A percentile compares a stretch with the other conserved stretches of the same genome.
These are phyloP conservation scores for Lota lota DNA, from an alignment of 2,113 vertebrate genomes.

Conservation along the genomic window DNA sequence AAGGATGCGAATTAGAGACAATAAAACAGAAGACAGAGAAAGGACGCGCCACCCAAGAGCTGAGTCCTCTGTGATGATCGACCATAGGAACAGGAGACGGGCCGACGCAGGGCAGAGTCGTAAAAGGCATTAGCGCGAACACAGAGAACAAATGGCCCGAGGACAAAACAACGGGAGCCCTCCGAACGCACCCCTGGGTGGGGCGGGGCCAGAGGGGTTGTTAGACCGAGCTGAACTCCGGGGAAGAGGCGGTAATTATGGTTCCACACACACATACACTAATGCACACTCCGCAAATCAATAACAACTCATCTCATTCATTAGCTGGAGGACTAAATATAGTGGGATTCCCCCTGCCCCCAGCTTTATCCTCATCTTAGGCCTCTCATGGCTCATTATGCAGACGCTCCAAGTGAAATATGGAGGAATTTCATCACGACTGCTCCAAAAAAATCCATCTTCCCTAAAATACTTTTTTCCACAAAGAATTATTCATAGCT, in stretches of 20 bases:
- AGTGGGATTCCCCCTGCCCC: slow-evolving; percentile 17
- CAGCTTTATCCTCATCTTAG: slow-evolving; percentile 29
- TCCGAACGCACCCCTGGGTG: slow-evolving; percentile 33
- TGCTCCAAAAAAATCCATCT: slow-evolving; percentile 40
- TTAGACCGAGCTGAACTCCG: slow-evolving; percentile 5
- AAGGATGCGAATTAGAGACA: slow-evolving; percentile 57
- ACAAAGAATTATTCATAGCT: slow-evolving; percentile 38
- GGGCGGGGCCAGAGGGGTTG: slow-evolving; percentile 30
- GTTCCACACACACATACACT: slow-evolving; percentile 25
- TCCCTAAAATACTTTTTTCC: slow-evolving; percentile 5
- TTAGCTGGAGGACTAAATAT: slow-evolving; percentile 56
- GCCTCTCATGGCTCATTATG: slow-evolving; percentile 52
- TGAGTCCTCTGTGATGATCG: slow-evolving; percentile 46
- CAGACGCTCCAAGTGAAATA: slow-evolving; percentile 49
- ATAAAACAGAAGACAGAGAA: slow-evolving; percentile 55
- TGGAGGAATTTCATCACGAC: slow-evolving; percentile 49
- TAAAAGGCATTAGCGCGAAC: slow-evolving; percentile 70
- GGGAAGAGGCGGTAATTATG: slow-evolving; percentile 19
- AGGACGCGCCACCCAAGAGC: slow-evolving; percentile 62
- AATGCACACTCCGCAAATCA: slow-evolving; percentile 45
- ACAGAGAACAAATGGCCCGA: slow-evolving; percentile 61
- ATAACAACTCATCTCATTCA: slow-evolving; percentile 63
- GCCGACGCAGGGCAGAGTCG: slow-evolving; percentile 24
- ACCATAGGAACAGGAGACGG: slow-evolving; percentile 38
- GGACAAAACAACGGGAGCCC: slow-evolving; percentile 50